Evolutionary conservation across 1,140 invertebrate species (phyloP).

Genomic region (Chrysomallon squamiferum): DNA sequence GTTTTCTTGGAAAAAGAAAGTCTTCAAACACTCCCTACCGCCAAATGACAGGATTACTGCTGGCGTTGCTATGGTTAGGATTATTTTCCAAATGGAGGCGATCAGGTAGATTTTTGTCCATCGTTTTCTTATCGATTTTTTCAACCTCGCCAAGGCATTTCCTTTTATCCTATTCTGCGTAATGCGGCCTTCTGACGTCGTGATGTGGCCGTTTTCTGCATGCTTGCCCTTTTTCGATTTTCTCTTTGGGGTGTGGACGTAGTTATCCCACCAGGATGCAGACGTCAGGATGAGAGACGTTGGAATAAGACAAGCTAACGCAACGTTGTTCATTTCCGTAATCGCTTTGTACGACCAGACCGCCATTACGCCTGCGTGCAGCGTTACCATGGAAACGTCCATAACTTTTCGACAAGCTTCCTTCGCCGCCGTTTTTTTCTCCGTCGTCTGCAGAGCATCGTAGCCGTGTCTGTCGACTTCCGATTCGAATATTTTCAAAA

Average conservation of each 20-base stretch:
- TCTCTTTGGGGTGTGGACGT: constrained; percentile 23
- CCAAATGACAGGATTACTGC: constrained; percentile 12
- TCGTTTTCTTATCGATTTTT: constrained; percentile 34
- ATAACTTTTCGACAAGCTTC: constrained; percentile 9
- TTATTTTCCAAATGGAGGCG: constrained; percentile 52
- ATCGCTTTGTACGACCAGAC: constrained; percentile 18
- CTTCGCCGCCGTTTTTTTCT: not conserved
- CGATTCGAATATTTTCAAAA: constrained; percentile 32
- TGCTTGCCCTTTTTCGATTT: constrained; percentile 66
- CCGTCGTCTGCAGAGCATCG: not conserved
- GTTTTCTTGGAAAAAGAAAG: constrained; percentile 15
- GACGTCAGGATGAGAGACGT: constrained; percentile 45
- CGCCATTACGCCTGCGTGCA: constrained; percentile 20
- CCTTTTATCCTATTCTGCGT: constrained; percentile 2
- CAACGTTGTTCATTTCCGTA: not conserved
- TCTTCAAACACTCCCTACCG: constrained; percentile 1
- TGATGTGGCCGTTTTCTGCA: constrained; percentile 44
- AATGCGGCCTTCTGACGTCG: too few species aligned
- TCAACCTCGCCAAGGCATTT: constrained; percentile 29
- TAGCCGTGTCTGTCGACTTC: constrained; percentile 5
- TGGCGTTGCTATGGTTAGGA: constrained; percentile 19
- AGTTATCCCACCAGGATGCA: constrained; percentile 55
- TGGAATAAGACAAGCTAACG: constrained; percentile 11
- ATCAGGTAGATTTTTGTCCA: constrained; percentile 43
- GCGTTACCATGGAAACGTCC: constrained; percentile 21